Percentiles rank a stretch among this genome's conserved stretches.
Conservation (phyloP, 2,113 vertebrate genomes). For the Plestiodon gilberti region DNA sequence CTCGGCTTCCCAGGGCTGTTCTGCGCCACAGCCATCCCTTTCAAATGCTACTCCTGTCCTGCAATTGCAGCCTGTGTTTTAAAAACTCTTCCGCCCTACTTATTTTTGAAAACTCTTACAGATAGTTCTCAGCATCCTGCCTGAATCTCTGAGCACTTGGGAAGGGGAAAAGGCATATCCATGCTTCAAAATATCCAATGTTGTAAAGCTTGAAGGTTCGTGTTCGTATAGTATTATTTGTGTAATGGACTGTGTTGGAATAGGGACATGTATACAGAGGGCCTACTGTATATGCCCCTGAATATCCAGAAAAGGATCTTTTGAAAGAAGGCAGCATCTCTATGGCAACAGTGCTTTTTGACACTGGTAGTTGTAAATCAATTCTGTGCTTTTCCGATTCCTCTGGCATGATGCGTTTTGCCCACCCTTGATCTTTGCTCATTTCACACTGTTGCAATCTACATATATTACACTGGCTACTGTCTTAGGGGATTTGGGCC, state of each 20-base stretch:
- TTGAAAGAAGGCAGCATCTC: too few relatives aligned
- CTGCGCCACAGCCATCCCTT: too few relatives aligned
- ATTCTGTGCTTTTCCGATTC: background rate
- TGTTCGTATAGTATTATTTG: too few relatives aligned
- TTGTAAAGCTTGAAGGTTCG: too few relatives aligned
- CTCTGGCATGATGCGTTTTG: background rate
- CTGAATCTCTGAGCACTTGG: too few relatives aligned
- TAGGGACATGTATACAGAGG: too few relatives aligned
- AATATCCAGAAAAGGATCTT: too few relatives aligned
- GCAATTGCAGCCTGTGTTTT: background rate
- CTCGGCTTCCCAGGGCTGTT: too few relatives aligned
- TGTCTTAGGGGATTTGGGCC: background rate
- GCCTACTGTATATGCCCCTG: too few relatives aligned
- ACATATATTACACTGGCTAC: background rate
- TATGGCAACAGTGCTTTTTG: background rate
- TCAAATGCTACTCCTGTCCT: background rate
- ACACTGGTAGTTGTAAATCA: background rate
- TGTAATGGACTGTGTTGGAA: too few relatives aligned
- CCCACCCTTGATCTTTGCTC: background rate
- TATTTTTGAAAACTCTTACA: background rate
- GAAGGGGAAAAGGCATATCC: too few relatives aligned
- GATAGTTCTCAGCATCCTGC: background rate
- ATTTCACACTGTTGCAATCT: background rate
- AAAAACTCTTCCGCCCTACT: background rate
- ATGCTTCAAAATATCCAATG: too few relatives aligned